Conservation (phyloP, 2,797 vertebrate species). For the Decapterus maruadsi region DNA sequence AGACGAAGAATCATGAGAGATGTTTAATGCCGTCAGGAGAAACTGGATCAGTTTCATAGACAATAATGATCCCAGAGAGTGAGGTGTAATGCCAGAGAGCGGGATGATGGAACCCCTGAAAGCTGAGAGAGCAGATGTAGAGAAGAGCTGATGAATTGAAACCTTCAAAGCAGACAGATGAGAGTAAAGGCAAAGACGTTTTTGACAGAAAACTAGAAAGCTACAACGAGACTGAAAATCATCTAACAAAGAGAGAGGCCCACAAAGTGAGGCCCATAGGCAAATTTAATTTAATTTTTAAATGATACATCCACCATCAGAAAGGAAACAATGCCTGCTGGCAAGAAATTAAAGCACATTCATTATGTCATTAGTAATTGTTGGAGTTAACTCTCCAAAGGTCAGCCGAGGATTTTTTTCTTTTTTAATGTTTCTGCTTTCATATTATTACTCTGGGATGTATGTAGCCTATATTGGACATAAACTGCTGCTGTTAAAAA, state of each 20-base stretch:
- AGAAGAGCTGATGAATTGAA: constrained; percentile 73
- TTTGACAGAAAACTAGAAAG: constrained; percentile 49
- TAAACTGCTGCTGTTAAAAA: constrained; percentile 13
- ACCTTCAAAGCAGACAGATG: constrained; percentile 57
- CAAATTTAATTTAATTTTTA: constrained; percentile 68
- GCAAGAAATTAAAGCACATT: constrained; percentile 68
- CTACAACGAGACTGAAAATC: constrained; percentile 28
- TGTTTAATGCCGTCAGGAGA: constrained; percentile 74
- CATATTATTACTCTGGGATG: constrained; percentile 24
- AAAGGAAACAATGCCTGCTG: constrained; percentile 60
- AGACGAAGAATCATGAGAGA: constrained; percentile 74
- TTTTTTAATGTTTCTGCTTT: constrained; percentile 36
- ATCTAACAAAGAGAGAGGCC: constrained; percentile 39
- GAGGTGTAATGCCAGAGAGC: constrained; percentile 54
- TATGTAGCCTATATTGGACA: not conserved
- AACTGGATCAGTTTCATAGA: constrained; percentile 65
- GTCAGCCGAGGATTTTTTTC: constrained; percentile 3
- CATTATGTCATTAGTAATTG: constrained; percentile 60
- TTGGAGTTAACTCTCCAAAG: constrained; percentile 42
- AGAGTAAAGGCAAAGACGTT: constrained; percentile 44
- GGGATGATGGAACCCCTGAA: constrained; percentile 68
- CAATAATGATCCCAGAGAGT: constrained; percentile 69
- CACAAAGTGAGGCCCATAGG: constrained; percentile 46
- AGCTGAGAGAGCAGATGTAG: constrained; percentile 67
- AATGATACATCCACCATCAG: constrained; percentile 60